Conservation (phyloP, 2,888 invertebrate genomes). For the Ditylenchus weischeri region DNA sequence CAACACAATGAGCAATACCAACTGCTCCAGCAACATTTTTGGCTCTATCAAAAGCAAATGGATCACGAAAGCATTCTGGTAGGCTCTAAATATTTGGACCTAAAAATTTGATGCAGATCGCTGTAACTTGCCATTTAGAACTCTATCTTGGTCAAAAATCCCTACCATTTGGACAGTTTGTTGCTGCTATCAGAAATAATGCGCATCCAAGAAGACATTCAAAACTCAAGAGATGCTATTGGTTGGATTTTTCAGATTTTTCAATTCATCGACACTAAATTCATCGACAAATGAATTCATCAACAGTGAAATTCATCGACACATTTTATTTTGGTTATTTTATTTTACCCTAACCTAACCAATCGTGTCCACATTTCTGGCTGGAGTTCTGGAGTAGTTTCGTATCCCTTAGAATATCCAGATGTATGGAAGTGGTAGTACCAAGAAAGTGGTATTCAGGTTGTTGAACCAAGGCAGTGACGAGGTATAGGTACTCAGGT, state of each 20-base stretch:
- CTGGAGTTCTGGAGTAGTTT: too few species aligned
- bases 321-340: too few species aligned
- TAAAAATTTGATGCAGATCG: not conserved
- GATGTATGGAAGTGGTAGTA: too few species aligned
- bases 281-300: too few species aligned
- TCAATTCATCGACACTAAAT: too few species aligned
- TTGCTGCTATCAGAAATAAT: slow-evolving; percentile 42
- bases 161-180: slow-evolving; percentile 50
- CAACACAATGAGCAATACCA: slow-evolving; percentile 24
- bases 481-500: too few species aligned
- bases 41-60: slow-evolving; percentile 15
- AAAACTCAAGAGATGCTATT: slow-evolving; percentile 40
- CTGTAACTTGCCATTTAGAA: slow-evolving; percentile 26
- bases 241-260: slow-evolving; percentile 38
- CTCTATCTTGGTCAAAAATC: slow-evolving; percentile 28
- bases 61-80: slow-evolving; percentile 29
- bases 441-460: too few species aligned
- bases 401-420: too few species aligned
- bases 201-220: slow-evolving; percentile 46
- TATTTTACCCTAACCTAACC: too few species aligned
- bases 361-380: too few species aligned
- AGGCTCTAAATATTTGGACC: not conserved
- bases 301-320: too few species aligned
- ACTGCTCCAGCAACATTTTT: slow-evolving; percentile 25
- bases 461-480: too few species aligned